Evolutionary conservation across 2,113 vertebrate genomes (phyloP).

Genomic region (Ariopsis seemanni): DNA sequence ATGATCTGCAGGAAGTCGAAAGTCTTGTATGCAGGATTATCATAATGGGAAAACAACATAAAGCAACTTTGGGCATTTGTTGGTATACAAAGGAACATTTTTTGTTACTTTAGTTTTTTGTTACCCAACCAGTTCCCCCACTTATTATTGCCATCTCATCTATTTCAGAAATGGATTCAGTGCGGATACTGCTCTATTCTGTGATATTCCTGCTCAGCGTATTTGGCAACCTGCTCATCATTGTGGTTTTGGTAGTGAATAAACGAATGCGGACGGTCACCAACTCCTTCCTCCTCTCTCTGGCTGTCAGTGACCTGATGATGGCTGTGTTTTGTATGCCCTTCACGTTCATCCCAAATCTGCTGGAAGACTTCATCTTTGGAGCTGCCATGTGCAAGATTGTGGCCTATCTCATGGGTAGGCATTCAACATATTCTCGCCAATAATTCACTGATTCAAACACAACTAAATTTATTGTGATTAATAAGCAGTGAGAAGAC

Average conservation of each 20-base stretch:
- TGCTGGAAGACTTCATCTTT: conserved; percentile 93
- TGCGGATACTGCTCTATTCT: conserved; percentile 84
- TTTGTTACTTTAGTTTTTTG: background rate
- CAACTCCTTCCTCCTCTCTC: conserved; percentile 92
- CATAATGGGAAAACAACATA: background rate
- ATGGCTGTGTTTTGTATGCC: conserved; percentile 93
- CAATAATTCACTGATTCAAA: background rate
- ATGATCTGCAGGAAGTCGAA: background rate
- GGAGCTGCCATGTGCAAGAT: conserved; percentile 89
- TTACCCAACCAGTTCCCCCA: background rate
- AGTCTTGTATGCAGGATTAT: background rate
- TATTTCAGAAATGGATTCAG: conserved; percentile 79
- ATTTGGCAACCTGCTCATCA: conserved; percentile 87
- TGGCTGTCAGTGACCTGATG: conserved; percentile 92
- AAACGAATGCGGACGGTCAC: conserved; percentile 91
- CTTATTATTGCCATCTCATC: background rate
- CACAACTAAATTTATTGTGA: background rate
- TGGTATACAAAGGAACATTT: background rate
- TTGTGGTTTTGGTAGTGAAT: conserved; percentile 85
- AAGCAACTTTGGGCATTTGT: background rate
- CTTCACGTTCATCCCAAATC: conserved; percentile 90
- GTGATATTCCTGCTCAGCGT: conserved; percentile 89
- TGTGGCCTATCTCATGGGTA: conserved; percentile 93
- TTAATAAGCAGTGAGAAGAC: background rate
- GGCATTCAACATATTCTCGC: conserved; percentile 39